phyloP scores from a whole-genome alignment of 1,140 invertebrate genomes.

The Tyrophagus putrescentiae region DNA sequence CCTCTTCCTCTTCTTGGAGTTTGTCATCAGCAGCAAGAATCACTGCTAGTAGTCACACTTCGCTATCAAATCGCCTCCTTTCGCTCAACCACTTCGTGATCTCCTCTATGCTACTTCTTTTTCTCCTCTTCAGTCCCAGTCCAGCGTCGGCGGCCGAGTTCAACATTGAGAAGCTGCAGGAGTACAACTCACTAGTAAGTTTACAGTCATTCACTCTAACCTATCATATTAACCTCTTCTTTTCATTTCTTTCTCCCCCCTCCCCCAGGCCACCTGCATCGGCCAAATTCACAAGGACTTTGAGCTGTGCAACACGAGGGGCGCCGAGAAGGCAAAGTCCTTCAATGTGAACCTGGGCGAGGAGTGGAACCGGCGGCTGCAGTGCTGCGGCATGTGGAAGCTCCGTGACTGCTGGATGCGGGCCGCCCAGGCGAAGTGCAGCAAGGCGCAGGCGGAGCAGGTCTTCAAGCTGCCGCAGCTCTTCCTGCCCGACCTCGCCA shows the following conservation, averaged over 20 bases:
- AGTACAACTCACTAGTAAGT: slow-evolving; percentile 12
- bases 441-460: not conserved
- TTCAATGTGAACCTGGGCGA: not conserved
- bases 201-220: not conserved
- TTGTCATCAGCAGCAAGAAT: too few relatives aligned
- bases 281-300: slow-evolving; percentile 18
- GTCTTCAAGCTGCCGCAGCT: slow-evolving; percentile 7
- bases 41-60: too few relatives aligned
- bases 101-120: not conserved
- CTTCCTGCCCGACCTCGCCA: not conserved
- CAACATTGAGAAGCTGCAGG: not conserved
- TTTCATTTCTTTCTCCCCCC: not conserved
- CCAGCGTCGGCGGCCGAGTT: not conserved
- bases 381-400: slow-evolving; percentile 20
- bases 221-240: not conserved
- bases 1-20: too few relatives aligned
- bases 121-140: too few relatives aligned
- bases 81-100: too few relatives aligned
- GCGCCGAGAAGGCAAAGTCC: slow-evolving; percentile 3
- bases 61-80: too few relatives aligned
- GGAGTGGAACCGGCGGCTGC: slow-evolving; percentile 8
- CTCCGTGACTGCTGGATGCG: slow-evolving; percentile 18
- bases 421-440: slow-evolving; percentile 3
- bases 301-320: slow-evolving; percentile 15
- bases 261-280: slow-evolving; percentile 7